Evolutionary conservation across 2,888 invertebrate genomes (phyloP), one percentile per base, ranked within the genome.

Genomic region (Pachydiplax longipennis): DNA sequence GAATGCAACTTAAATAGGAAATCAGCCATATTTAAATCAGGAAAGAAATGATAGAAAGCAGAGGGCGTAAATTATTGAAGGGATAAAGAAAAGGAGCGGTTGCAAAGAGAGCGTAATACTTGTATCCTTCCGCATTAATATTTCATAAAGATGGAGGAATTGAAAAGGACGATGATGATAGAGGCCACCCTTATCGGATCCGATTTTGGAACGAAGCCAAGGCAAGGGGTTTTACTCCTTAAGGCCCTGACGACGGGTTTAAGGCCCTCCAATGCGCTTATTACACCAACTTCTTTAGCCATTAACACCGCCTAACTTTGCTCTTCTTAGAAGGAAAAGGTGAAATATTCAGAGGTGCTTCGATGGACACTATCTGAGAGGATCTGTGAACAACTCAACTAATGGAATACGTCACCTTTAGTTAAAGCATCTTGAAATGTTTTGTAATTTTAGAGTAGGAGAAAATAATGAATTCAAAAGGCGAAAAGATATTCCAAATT

Each of bases 201-300:
- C 40, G 81, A 81, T 22, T 37, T 44, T 81, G 81, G 81, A 44
- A 44, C 8, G 81, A n/a, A n/a, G n/a, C 81, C 8, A 31, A 22
- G 1, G 31, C 15, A 4, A 22, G 12, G 83, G 83, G 83, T 31
- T 83, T 87, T 61, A 0, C 22, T n/a, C 13, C 22, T 61, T 87
- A 87, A 87, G 61, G 37, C 87, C 87, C 58, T 37, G 87, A 31
- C 58, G 58, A 83, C 58, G 58, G 18, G n/a, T n/a, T n/a, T n/a
- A n/a, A n/a, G n/a, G n/a, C n/a, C n/a, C n/a, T n/a, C n/a, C 83
- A 2, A 18, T 4, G 35, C 87, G 61, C 87, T 65, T 65, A 87
- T 87, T 87, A 87, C 87, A 61, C 58, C n/a, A 10, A 31, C n/a
- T 37, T 87, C 87, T 22, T 61, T 22, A 61, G 37, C 87, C 87